Evolutionary conservation across 2,888 invertebrate species (phyloP), one percentile per base, ranked within the genome.

Genomic region (Pammene aurita): DNA sequence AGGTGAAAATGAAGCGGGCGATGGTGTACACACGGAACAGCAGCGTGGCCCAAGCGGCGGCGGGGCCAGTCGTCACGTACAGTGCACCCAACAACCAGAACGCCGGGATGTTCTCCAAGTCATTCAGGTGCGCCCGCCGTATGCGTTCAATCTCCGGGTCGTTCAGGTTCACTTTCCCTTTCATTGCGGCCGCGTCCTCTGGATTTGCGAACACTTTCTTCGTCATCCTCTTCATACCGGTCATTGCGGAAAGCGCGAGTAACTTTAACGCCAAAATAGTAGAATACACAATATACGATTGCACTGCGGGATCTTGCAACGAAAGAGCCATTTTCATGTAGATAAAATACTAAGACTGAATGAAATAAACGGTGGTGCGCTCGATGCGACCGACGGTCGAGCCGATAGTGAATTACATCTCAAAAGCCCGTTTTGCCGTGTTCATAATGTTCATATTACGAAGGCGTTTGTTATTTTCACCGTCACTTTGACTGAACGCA

Each of bases 21-120:
- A 82, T 78, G 1, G 93, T 85, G 78, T 90, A 94, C 0, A 88
- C 72, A 52, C 93, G 64, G 66, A 73, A 70, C 26, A 73, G 67
- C 13, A 70, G 54, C 18, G 65, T 79, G 5, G 94, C 94, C 11
- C 87, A 54, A 72, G 77, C 79, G 5, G 83, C 77, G 38, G 82
- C 78, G 0, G 94, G 94, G 38, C 86, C 84, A 0, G 93, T 93
- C 58, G 89, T 76, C 5, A 93, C 79, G 81, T 93, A 95, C 44
- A 92, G 79, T 13, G 92, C 82, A n/a, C 90, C 91, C 42, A 92
- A 79, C 10, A 93, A 73, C 55, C 93, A 81, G 77, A 94, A 95
- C 7, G 92, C 81, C 0, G 92, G 84, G 64, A 95, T 94, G 82
- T 94, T 95, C 81, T 94, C 94, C 75, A 94, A 74, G 80, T 95